These are phyloP conservation scores for Sesia apiformis DNA, from an alignment of 2,888 invertebrate genomes.

Conservation along the genomic window DNA sequence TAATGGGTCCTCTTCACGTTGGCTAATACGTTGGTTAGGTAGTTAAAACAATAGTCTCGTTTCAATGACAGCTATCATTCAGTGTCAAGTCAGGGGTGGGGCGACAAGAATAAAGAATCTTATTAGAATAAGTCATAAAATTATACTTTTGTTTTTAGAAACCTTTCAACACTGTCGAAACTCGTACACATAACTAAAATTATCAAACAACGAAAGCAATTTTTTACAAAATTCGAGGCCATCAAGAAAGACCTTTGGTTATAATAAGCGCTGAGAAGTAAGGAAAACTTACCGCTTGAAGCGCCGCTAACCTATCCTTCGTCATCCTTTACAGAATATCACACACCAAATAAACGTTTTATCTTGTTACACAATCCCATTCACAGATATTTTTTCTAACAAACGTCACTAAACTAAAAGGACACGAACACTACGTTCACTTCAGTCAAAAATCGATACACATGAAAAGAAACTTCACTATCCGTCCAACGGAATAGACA, in stretches of 20 bases:
- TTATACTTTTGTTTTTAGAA: no score
- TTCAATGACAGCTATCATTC: constrained; percentile 54
- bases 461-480: constrained; percentile 77
- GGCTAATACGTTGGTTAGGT: not conserved
- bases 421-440: constrained; percentile 80
- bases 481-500: constrained; percentile 59
- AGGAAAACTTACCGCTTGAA: constrained; percentile 87
- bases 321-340: constrained; percentile 85
- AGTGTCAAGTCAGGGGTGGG: constrained; percentile 59
- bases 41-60: constrained; percentile 27
- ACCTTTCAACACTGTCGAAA: not conserved
- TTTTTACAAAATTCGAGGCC: constrained; percentile 59
- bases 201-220: constrained; percentile 15
- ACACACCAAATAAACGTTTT: constrained; percentile 79
- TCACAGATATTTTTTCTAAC: constrained; percentile 82
- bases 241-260: constrained; percentile 53
- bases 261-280: constrained; percentile 38
- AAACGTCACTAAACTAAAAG: constrained; percentile 81
- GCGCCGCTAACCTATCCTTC: constrained; percentile 97
- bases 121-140: no score
- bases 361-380: constrained; percentile 84
- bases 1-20: no score
- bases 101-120: constrained; percentile 31
- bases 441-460: constrained; percentile 87
- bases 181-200: not conserved